phyloP scores from a whole-genome alignment of 1,140 invertebrate genomes.

The Muscidifurax raptorellus region DNA sequence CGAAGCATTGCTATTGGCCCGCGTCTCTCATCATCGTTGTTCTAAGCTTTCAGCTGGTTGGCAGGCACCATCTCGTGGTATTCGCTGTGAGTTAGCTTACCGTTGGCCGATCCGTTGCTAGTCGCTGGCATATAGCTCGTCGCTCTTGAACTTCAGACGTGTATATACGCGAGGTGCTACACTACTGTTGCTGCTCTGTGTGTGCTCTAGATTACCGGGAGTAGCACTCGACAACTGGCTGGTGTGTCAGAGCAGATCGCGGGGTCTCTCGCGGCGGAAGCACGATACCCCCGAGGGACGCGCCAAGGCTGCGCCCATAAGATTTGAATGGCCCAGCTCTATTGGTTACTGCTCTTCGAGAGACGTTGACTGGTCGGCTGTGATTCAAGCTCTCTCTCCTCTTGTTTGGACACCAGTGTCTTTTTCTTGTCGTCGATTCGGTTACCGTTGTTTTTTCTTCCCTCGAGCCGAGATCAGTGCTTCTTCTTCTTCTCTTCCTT shows the following conservation, averaged over 20 bases:
- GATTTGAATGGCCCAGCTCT: constrained; percentile 64
- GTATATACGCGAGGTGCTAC: constrained; percentile 1
- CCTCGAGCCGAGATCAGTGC: not conserved
- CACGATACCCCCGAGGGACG: constrained; percentile 21
- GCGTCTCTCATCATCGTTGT: not conserved
- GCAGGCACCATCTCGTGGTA: not conserved
- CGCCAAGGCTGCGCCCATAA: constrained; percentile 6
- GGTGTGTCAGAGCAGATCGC: not conserved
- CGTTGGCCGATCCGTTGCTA: not conserved
- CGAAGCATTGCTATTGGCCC: constrained; percentile 58
- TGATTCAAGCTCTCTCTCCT: not conserved
- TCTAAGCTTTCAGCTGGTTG: not conserved
- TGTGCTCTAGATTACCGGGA: not conserved
- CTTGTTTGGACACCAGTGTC: not conserved
- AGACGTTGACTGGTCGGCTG: constrained; percentile 53
- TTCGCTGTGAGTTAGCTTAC: not conserved
- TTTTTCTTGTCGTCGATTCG: not conserved
- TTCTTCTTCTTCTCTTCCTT: not conserved
- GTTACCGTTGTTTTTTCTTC: too few species aligned
- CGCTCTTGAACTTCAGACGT: constrained; percentile 37
- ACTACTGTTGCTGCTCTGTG: not conserved
- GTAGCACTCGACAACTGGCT: not conserved
- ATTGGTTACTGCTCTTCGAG: constrained; percentile 67
- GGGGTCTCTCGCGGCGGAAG: constrained; percentile 27
- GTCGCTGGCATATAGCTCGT: not conserved